Evolutionary conservation across 2,888 invertebrate species (phyloP).

Genomic region (Phrixothrix hirtus): DNA sequence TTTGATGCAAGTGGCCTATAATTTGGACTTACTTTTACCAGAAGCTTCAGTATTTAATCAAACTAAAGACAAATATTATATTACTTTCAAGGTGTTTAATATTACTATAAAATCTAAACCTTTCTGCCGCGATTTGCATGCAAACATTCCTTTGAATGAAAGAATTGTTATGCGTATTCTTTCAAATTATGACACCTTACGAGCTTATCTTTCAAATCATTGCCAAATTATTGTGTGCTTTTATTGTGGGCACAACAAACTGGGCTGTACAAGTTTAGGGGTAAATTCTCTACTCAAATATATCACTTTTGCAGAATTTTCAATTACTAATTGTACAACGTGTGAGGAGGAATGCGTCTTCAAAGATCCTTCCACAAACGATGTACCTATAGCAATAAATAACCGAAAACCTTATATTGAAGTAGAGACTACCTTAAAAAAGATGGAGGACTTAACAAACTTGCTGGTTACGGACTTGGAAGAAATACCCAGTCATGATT

Average conservation of each 20-base stretch:
- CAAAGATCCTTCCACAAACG: slow-evolving; percentile 39
- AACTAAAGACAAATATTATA: slow-evolving; percentile 44
- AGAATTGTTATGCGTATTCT: slow-evolving; percentile 47
- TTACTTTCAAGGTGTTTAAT: slow-evolving; percentile 50
- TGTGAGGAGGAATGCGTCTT: slow-evolving; percentile 25
- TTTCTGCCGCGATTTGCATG: slow-evolving; percentile 47
- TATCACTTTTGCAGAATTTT: slow-evolving; percentile 19
- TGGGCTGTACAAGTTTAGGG: slow-evolving; percentile 46
- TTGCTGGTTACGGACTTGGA: no score
- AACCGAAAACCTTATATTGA: slow-evolving; percentile 44
- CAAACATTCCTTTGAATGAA: slow-evolving; percentile 47
- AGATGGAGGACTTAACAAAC: slow-evolving; percentile 16
- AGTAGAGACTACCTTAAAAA: slow-evolving; percentile 36
- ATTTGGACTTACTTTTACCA: slow-evolving; percentile 60
- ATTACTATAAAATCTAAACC: slow-evolving; percentile 51
- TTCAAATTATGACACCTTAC: slow-evolving; percentile 42
- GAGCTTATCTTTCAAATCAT: slow-evolving; percentile 43
- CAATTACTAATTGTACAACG: slow-evolving; percentile 1
- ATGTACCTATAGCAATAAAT: slow-evolving; percentile 38
- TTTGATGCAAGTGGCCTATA: slow-evolving; percentile 60
- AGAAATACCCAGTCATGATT: no score
- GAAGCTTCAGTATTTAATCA: slow-evolving; percentile 48
- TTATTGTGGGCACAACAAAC: slow-evolving; percentile 43
- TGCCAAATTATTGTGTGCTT: slow-evolving; percentile 46
- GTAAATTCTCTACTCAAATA: slow-evolving; percentile 36